Evolutionary conservation across 2,113 vertebrate species (phyloP), one percentile per base, ranked within the genome.

Genomic region (Carassius gibelio): DNA sequence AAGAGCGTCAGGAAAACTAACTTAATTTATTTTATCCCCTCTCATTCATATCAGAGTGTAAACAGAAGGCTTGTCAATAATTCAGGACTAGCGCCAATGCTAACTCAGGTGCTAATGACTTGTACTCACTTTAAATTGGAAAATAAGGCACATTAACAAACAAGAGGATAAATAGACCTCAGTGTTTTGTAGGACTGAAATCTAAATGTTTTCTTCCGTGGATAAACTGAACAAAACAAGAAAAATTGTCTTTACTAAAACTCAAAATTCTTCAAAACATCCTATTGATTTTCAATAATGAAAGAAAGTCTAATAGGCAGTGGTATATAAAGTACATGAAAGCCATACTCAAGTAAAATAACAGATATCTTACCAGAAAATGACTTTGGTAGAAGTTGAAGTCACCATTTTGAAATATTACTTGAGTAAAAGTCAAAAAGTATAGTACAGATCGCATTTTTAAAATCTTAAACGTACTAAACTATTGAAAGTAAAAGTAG

Each of bases 41-140:
- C 55, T 45, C 52, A 64, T 83, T 84, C 64, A 66, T 84, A 79
- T 83, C 74, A 79, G 81, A 57, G 45, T 66, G 42, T 77, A 50
- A 84, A 79, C 81, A 84, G 75, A 48, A 78, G 42, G 66, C 55
- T 26, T 59, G 66, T 23, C 82, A 87, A 75, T 84, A 75, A 84
- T 59, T 50, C n/a, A 85, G 23, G 42, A 45, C 38, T 23, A 75
- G 48, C 62, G 45, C 61, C 50, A 45, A 72, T 38, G 61, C 48
- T 36, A 52, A 52, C 42, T 50, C 62, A 3, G 30, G 5, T 81
- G 57, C 13, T 81, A 81, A 85, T 74, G 13, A 72, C 68, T 50
- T 50, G 42, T 55, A n/a, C 48, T 23, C 1, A 0, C 6, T 75
- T 55, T 48, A 64, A 80, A 80, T 45, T 26, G 77, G 59, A 62